Base-by-base conservation (phyloP, 2,888 invertebrate genomes). In the Tromatobia lineatoria region DNA sequence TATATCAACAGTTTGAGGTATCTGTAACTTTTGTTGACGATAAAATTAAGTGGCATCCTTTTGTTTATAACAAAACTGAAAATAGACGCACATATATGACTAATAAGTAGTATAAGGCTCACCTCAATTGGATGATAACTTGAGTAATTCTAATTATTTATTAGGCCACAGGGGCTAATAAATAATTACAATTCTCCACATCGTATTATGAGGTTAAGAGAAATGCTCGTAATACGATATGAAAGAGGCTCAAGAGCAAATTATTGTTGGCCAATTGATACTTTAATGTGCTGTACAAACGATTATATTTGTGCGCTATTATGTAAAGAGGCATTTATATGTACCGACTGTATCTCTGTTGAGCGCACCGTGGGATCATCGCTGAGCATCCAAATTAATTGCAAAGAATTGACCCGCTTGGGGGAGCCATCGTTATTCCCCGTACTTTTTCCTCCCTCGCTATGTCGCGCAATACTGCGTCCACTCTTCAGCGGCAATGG, bases 371-470 rank as follows among this genome's bases (percentile, higher is more conserved):
- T 77, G 80, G 80, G 80, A 80, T 80, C 83, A 69, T 23, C 61
- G 38, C 57, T 42, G 52, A 64, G 70, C 57, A 54, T 61, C 54
- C 64, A 54, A 50, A 84, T 70, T 70, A 81, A 84, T 74, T 77
- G 80, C 74, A 77, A 77, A 73, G 77, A 81, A 80, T 78, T 80
- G 69, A 69, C 34, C 38, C 52, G 73, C 29, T 52, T 77, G 69
- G 80, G 83, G 83, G 83, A 77, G 74, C 80, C 67, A 45, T 34
- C n/a, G 34, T 47, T 13, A n/a, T 42, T 54, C 29, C 34, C 69
- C 59, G 47, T 59, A 11, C 61, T 54, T 73, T 80, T 73, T 23
- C 52, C 45, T 70, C 45, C 38, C 23, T 45, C 42, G 23, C 13
- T 13, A 38, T 38, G 38, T 38, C 38, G 38, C 38, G 38, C 29